phyloP scores from a whole-genome alignment of 2,797 vertebrate species.

The Characodon lateralis region DNA sequence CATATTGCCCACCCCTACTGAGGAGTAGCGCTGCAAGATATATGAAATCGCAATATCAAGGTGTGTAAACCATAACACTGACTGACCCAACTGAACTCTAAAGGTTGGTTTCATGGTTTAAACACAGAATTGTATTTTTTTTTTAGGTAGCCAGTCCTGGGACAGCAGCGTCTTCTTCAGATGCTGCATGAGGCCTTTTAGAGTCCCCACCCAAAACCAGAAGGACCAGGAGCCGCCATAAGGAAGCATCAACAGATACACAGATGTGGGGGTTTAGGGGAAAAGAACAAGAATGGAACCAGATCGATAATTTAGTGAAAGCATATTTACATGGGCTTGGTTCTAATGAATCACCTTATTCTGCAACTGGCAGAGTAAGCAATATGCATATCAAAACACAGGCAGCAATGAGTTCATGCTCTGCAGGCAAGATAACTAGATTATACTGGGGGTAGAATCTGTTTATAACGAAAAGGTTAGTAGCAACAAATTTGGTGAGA shows the following conservation, averaged over 20 bases:
- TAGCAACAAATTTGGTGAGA: constrained; percentile 28
- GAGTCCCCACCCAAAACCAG: constrained; percentile 44
- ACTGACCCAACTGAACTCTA: background rate
- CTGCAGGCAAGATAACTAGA: constrained; percentile 61
- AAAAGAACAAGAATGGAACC: constrained; percentile 2
- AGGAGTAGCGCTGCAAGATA: too few relatives aligned
- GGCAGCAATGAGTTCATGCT: constrained; percentile 40
- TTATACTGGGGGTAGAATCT: constrained; percentile 39
- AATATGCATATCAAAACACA: constrained; percentile 45
- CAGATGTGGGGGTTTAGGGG: constrained; percentile 57
- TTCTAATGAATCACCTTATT: constrained; percentile 24
- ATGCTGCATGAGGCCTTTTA: constrained; percentile 14
- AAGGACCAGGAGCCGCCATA: constrained; percentile 61
- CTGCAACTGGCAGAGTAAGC: constrained; percentile 17
- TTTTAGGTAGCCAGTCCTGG: background rate
- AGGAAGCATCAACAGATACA: constrained; percentile 71
- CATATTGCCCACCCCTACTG: too few relatives aligned
- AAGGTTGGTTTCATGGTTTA: background rate
- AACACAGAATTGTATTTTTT: background rate
- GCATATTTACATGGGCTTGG: constrained; percentile 35
- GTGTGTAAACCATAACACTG: background rate
- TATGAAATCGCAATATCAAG: too few relatives aligned
- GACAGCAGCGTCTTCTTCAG: background rate
- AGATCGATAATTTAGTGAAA: constrained; percentile 8
- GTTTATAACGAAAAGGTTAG: constrained; percentile 26